Conservation (phyloP, 2,888 invertebrate species). For the Pammene fasciana region DNA sequence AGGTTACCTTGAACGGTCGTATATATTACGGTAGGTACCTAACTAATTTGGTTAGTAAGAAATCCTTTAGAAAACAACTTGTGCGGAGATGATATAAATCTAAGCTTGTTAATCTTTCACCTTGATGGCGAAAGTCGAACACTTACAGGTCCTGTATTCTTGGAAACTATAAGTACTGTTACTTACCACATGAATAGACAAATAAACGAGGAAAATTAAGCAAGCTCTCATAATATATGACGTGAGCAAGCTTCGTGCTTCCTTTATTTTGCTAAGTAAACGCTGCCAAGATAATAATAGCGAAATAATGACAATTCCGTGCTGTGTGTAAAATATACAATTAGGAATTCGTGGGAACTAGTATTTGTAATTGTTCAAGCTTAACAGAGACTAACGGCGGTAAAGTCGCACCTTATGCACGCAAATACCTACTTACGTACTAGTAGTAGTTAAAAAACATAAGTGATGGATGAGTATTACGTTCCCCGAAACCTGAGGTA, state of each 20-base stretch:
- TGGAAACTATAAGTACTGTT: background rate
- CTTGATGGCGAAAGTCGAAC: too few species aligned
- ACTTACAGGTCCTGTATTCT: too few species aligned
- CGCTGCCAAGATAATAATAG: conserved; percentile 49
- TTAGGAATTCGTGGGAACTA: conserved; percentile 40
- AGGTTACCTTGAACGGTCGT: too few species aligned
- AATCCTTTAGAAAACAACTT: too few species aligned
- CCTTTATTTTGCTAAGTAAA: conserved; percentile 54
- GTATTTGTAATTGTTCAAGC: conserved; percentile 34
- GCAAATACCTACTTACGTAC: background rate
- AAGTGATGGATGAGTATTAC: background rate
- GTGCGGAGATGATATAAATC: too few species aligned
- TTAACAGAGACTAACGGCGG: conserved; percentile 18
- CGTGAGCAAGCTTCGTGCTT: conserved; percentile 61
- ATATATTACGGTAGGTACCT: too few species aligned
- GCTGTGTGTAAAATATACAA: conserved; percentile 40
- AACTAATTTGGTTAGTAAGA: too few species aligned
- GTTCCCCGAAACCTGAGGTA: background rate
- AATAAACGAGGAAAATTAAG: conserved; percentile 42
- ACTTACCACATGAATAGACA: background rate
- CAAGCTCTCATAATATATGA: conserved; percentile 59
- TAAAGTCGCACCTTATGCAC: conserved; percentile 21
- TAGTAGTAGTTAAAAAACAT: background rate
- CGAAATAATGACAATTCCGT: conserved; percentile 47
- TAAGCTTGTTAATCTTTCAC: too few species aligned